Base-by-base conservation (phyloP, 2,888 invertebrate species). In the Synanthedon andrenaeformis region DNA sequence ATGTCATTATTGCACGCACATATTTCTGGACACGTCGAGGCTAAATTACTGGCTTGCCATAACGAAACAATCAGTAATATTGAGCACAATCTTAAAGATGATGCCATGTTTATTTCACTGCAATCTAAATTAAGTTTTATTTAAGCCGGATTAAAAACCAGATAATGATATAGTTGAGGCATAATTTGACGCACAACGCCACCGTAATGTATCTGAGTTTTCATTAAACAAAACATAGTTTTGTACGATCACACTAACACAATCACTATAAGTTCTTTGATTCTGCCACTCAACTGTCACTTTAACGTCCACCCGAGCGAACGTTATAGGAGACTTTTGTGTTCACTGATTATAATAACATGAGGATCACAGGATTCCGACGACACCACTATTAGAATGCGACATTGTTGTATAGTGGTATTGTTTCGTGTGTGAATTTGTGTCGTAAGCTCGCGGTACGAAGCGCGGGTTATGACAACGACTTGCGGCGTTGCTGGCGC, bases 101-200 rank as follows among this genome's bases (percentile, higher is more conserved):
- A 23, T 62, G 82, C 83, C 86, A 87, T 87, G 65, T 76, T 76
- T 71, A 65, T 58, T n/a, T 57, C 59, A 54, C 55, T 54, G 59
- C 55, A 13, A 45, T 14, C 6, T 45, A 4, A 14, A 45, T 45
- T 45, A 14, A 13, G n/a, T 45, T 55, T 58, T 50, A 57, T 66
- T 76, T 79, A 83, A 59, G 79, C 80, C 57, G 83, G 82, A 70
- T 81, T 83, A 61, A 81, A 76, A 68, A 78, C 73, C 65, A 79
- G 70, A 65, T 76, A 65, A 59, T 71, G 67, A 66, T 70, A 69
- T 64, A 69, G 64, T 63, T 65, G 64, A 66, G 67, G 70, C 70
- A 75, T 72, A 63, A 67, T 72, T 59, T 63, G 62, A 65, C 67
- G 70, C 67, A 76, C 74, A 69, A 66, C 61, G 59, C 66, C 74